phyloP scores from a whole-genome alignment of 2,113 vertebrate genomes.

The Protomyctophum bolini region DNA sequence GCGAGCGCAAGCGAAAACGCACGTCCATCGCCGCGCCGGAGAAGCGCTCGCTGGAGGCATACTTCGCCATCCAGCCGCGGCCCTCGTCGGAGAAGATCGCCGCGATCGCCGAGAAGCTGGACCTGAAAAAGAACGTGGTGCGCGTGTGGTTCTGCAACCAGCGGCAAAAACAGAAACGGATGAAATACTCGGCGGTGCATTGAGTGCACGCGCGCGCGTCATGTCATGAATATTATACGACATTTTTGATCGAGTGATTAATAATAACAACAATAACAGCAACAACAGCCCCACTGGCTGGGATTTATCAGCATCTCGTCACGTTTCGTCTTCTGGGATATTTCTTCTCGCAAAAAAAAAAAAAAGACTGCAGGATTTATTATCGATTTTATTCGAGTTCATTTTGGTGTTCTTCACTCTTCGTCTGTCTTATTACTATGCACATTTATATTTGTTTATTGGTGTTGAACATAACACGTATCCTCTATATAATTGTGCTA shows the following conservation, averaged over 20 bases:
- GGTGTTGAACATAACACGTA: conserved; percentile 17
- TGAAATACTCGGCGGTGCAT: conserved; percentile 93
- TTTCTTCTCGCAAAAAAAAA: conserved; percentile 16
- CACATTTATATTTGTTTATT: conserved; percentile 42
- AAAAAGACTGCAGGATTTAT: conserved; percentile 21
- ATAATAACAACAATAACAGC: conserved; percentile 38
- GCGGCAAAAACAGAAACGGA: conserved; percentile 94
- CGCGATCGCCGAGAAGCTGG: conserved; percentile 92
- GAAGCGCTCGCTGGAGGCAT: conserved; percentile 92
- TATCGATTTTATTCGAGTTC: conserved; percentile 29
- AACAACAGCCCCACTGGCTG: conserved; percentile 49
- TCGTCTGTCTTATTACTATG: conserved; percentile 26
- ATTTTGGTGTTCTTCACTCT: conserved; percentile 39
- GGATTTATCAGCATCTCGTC: conserved; percentile 65
- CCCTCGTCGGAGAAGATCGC: conserved; percentile 93
- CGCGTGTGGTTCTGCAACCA: conserved; percentile 96
- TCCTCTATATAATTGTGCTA: conserved; percentile 25
- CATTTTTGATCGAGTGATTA: conserved; percentile 73
- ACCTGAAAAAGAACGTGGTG: conserved; percentile 95
- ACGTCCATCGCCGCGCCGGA: conserved; percentile 94
- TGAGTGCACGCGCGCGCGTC: conserved; percentile 58
- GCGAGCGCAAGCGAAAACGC: conserved; percentile 88
- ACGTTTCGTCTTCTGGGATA: conserved; percentile 59
- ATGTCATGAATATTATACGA: conserved; percentile 65
- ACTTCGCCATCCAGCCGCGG: conserved; percentile 92